Evolutionary conservation across 1,140 invertebrate species (phyloP).

Genomic region (Dendroctonus ponderosae): DNA sequence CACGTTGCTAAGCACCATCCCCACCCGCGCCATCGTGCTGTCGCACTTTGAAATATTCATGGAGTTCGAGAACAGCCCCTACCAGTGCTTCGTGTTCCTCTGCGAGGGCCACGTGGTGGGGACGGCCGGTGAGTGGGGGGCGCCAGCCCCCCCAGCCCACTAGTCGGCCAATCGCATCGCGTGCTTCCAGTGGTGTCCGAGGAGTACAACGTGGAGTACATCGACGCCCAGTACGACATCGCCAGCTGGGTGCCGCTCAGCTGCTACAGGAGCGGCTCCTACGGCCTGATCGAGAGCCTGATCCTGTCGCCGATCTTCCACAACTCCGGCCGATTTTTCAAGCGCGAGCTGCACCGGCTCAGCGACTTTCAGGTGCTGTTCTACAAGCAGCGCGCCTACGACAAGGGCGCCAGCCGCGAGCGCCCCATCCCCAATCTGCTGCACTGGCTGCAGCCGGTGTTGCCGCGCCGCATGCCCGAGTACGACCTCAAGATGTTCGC

Average conservation of each 20-base stretch:
- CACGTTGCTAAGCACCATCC: conserved; percentile 27
- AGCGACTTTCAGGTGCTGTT: conserved; percentile 52
- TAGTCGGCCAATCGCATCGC: too few relatives aligned
- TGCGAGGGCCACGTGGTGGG: conserved; percentile 56
- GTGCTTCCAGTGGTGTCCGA: conserved; percentile 35
- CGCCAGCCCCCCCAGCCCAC: too few relatives aligned
- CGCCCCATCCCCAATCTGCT: conserved; percentile 45
- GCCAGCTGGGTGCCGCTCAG: conserved; percentile 26
- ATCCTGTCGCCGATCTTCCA: conserved; percentile 43
- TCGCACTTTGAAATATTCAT: conserved; percentile 33
- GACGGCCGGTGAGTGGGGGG: conserved; percentile 46
- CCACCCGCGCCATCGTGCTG: conserved; percentile 16
- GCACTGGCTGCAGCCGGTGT: conserved; percentile 47
- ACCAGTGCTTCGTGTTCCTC: conserved; percentile 45
- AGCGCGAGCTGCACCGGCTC: conserved; percentile 55
- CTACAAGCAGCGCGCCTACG: conserved; percentile 53
- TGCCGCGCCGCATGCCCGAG: conserved; percentile 45
- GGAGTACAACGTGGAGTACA: conserved; percentile 38
- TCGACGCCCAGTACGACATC: conserved; percentile 40
- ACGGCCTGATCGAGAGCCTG: conserved; percentile 39
- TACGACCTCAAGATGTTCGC: conserved; percentile 36
- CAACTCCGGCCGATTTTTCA: conserved; percentile 33
- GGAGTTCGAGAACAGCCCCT: conserved; percentile 40
- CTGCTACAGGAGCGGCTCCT: conserved; percentile 29
- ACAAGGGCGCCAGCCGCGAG: conserved; percentile 29